A percentile compares a stretch with the other conserved stretches of the same genome.
These are phyloP conservation scores for Macheiramphus alcinus DNA, from an alignment of 2,113 vertebrate genomes.

Conservation along the genomic window DNA sequence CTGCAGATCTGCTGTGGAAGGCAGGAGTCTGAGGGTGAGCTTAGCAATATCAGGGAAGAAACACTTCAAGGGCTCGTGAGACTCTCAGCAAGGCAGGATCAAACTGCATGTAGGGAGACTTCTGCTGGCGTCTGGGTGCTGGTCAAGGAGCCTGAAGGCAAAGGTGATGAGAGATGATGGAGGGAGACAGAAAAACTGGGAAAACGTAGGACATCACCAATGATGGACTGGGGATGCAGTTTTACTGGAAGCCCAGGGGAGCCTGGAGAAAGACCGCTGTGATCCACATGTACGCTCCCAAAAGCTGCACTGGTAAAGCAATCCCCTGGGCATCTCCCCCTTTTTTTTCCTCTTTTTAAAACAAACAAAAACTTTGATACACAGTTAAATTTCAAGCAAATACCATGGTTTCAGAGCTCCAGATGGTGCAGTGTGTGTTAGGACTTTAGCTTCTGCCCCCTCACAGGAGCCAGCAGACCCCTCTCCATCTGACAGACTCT, in stretches of 20 bases:
- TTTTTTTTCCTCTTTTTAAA: background rate
- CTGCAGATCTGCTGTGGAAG: background rate
- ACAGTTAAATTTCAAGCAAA: background rate
- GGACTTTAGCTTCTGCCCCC: background rate
- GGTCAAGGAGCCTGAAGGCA: background rate
- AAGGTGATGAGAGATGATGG: background rate
- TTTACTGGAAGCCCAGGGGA: background rate
- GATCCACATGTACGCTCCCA: background rate
- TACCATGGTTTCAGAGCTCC: background rate
- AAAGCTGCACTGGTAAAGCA: background rate
- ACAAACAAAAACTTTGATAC: background rate
- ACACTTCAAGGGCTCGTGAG: background rate
- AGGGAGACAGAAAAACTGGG: background rate
- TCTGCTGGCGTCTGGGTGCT: background rate
- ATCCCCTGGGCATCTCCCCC: background rate
- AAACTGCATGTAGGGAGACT: background rate
- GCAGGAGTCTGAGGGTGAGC: background rate
- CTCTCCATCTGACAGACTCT: background rate
- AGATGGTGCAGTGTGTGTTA: background rate
- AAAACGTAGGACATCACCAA: rapidly evolving
- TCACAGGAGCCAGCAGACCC: background rate
- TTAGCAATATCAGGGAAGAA: background rate
- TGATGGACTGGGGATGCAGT: background rate
- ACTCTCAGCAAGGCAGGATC: background rate
- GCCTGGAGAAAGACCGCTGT: background rate